Evolutionary conservation across 2,113 vertebrate species (phyloP).

Genomic region (Oryzias javanicus): DNA sequence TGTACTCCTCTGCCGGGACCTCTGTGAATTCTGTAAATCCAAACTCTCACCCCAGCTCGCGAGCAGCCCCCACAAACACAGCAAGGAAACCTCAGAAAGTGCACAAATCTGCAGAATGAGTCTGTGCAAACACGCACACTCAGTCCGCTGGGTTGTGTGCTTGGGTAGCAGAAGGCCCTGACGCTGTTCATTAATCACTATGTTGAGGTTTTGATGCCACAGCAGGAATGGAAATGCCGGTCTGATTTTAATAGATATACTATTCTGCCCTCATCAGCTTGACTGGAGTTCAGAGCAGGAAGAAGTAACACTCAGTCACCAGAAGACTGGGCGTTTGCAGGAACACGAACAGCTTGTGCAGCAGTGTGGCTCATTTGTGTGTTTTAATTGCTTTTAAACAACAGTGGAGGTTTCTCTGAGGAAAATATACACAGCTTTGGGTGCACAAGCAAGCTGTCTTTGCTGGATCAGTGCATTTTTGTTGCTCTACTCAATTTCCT

Average conservation of each 20-base stretch:
- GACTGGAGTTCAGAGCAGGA: slow-evolving; percentile 22
- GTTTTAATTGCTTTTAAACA: slow-evolving; percentile 3
- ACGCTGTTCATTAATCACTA: slow-evolving; percentile 68
- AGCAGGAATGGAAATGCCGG: slow-evolving; percentile 66
- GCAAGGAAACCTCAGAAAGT: slow-evolving; percentile 15
- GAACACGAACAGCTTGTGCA: background rate
- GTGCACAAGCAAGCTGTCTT: too few relatives aligned
- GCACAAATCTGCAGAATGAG: slow-evolving; percentile 12
- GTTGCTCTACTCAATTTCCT: too few relatives aligned
- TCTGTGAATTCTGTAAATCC: background rate
- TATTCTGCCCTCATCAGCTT: slow-evolving; percentile 68
- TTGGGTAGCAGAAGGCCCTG: slow-evolving; percentile 61
- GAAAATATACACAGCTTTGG: too few relatives aligned
- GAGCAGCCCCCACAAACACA: background rate
- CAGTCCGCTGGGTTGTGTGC: slow-evolving; percentile 49
- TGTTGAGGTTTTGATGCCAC: slow-evolving; percentile 67
- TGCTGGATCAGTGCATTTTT: too few relatives aligned
- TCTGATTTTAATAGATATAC: slow-evolving; percentile 60
- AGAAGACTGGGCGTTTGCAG: slow-evolving; percentile 13
- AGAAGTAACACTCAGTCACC: slow-evolving; percentile 21
- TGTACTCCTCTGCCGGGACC: background rate
- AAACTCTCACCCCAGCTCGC: background rate
- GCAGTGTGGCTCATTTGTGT: background rate
- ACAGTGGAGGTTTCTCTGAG: background rate
- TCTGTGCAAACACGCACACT: slow-evolving; percentile 14